Evolutionary conservation across 2,888 invertebrate genomes (phyloP), one percentile per base, ranked within the genome.

Genomic region (Dascillus cervinus): DNA sequence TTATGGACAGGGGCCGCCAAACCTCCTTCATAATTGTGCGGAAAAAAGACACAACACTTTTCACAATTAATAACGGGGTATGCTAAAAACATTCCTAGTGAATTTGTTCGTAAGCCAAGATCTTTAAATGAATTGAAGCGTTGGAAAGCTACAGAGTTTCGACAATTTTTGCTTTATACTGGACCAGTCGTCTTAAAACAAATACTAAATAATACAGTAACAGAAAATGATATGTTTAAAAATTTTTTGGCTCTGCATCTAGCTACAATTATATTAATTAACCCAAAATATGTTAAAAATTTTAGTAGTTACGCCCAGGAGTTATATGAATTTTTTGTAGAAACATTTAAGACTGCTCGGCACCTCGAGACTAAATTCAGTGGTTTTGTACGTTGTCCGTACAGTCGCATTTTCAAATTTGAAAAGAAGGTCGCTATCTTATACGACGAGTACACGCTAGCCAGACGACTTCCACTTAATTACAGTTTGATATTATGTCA

Each of bases 121-220:
- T 8, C 4, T 3, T 23, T 3, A 8, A 4, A 23, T 4, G 4
- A 3, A 23, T 23, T 3, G 13, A 23, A 10, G 13, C 12, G n/a
- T n/a, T n/a, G n/a, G n/a, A n/a, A n/a, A n/a, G n/a, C n/a, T n/a
- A n/a, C n/a, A n/a, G n/a, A n/a, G 10, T 23, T 10, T 23, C 5
- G 8, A 3, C 12, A 11, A 23, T 23, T 23, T 23, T 23, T 23
- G 10, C 13, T 23, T 11, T 23, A 23, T 9, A 23, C 11, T 23
- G 23, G 10, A 3, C 23, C 23, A 5, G 10, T 23, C 4, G 8
- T 23, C 3, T 13, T 9, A 23, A 23, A 10, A 4, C 3, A 10
- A 6, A 6, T 23, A 11, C 8, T 6, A 10, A 23, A 10, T 8
- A 13, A 23, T 10, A n/a, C n/a, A n/a, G n/a, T n/a, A n/a, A n/a